Conservation (phyloP, 2,888 invertebrate species). For the Adelphocoris suturalis region DNA sequence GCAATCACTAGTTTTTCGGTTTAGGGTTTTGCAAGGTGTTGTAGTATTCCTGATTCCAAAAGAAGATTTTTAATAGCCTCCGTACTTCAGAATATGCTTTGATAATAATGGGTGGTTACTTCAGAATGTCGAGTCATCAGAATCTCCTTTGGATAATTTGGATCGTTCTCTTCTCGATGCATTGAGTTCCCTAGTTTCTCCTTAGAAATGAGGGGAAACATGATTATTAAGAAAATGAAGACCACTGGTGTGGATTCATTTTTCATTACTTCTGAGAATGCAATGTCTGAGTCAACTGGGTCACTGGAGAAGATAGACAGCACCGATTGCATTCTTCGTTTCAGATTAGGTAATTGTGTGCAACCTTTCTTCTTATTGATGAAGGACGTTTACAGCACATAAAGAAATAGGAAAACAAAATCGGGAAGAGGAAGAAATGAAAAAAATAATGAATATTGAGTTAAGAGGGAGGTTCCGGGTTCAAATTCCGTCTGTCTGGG, state of each 20-base stretch:
- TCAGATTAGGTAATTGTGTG: neutral
- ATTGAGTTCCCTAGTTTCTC: too few relatives aligned
- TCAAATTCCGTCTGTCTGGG: neutral
- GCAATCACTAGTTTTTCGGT: too few relatives aligned
- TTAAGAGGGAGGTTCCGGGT: neutral
- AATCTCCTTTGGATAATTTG: too few relatives aligned
- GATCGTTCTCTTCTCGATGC: too few relatives aligned
- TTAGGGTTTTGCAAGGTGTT: too few relatives aligned
- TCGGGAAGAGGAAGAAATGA: constrained; percentile 6
- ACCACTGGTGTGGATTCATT: neutral
- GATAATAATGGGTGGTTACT: too few relatives aligned
- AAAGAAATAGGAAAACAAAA: neutral
- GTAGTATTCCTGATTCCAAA: too few relatives aligned
- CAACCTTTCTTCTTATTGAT: neutral
- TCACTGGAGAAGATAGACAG: neutral
- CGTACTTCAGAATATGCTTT: too few relatives aligned
- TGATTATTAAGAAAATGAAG: neutral
- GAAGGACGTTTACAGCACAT: neutral
- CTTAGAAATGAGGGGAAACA: too few relatives aligned
- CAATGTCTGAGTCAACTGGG: neutral
- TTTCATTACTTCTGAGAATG: neutral
- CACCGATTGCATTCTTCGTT: neutral
- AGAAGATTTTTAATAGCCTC: too few relatives aligned
- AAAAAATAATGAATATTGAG: neutral
- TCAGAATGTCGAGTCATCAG: too few relatives aligned